These are phyloP conservation scores for Cantharis nigra DNA, from an alignment of 2,888 invertebrate genomes.

Conservation along the genomic window DNA sequence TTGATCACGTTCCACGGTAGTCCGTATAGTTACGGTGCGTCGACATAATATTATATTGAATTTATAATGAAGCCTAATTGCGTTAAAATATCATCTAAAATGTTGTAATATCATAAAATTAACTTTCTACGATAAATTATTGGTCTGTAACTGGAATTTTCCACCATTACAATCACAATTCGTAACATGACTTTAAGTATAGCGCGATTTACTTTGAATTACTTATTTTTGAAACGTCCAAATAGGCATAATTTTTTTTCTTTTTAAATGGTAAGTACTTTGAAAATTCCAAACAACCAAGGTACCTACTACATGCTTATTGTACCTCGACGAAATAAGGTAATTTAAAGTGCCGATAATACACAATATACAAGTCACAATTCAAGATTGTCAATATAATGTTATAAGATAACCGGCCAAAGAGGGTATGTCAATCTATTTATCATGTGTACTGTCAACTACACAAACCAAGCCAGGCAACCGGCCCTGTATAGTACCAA, in stretches of 20 bases:
- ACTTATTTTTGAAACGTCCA: neutral
- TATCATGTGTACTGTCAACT: slow-evolving; percentile 50
- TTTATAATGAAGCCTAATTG: neutral
- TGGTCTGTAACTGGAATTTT: neutral
- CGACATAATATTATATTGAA: neutral
- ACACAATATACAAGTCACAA: neutral
- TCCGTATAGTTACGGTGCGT: neutral
- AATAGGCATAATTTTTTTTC: too few species aligned
- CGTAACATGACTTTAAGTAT: neutral
- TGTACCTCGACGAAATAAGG: too few species aligned
- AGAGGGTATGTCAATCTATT: slow-evolving; percentile 41
- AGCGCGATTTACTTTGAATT: neutral
- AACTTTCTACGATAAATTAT: neutral
- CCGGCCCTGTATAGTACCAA: slow-evolving; percentile 39
- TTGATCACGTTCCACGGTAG: neutral
- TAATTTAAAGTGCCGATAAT: neutral
- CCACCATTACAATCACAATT: neutral
- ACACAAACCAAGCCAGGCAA: slow-evolving; percentile 37
- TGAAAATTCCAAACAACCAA: too few species aligned
- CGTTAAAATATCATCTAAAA: neutral
- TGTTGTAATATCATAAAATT: neutral
- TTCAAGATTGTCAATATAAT: slow-evolving; percentile 14
- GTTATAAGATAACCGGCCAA: slow-evolving; percentile 22
- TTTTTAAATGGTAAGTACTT: too few species aligned
- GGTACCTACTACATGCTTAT: too few species aligned